These are phyloP conservation scores for Limnothrissa miodon DNA, from an alignment of 2,113 vertebrate species.

Conservation along the genomic window DNA sequence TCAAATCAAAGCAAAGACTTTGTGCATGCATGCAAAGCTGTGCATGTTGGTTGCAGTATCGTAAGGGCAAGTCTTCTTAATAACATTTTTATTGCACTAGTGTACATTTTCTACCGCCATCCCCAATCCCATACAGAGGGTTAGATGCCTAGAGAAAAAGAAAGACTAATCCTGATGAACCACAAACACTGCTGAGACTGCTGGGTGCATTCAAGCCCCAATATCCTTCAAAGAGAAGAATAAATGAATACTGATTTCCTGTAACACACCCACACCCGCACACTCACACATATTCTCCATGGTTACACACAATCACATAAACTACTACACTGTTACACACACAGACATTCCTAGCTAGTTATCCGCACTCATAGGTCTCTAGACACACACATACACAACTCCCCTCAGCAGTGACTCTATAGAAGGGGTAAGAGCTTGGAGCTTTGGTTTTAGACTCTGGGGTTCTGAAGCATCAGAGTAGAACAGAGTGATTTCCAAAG, in stretches of 20 bases:
- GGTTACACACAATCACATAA: not conserved
- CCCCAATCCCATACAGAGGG: not conserved
- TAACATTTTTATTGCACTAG: slow-evolving; percentile 59
- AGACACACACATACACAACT: not conserved
- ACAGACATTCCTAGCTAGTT: not conserved
- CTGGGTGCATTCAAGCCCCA: not conserved
- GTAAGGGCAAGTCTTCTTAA: not conserved
- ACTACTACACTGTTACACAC: not conserved
- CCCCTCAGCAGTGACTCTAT: not conserved
- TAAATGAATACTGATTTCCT: slow-evolving; percentile 9
- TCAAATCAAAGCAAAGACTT: slow-evolving; percentile 8
- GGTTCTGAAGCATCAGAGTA: not conserved
- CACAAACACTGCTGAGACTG: not conserved
- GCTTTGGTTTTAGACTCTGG: slow-evolving; percentile 7
- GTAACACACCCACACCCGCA: not conserved
- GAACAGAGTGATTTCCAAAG: not conserved
- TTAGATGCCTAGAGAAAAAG: not conserved
- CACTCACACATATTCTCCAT: no score
- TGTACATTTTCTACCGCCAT: slow-evolving; percentile 15
- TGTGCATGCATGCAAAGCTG: slow-evolving; percentile 55
- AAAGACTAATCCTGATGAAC: not conserved
- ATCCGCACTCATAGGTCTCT: no score
- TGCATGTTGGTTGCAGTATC: slow-evolving; percentile 34
- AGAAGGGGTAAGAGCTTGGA: not conserved
- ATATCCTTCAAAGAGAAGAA: not conserved